Evolutionary conservation across 2,797 vertebrate genomes (phyloP).

Genomic region (Coreius guichenoti): DNA sequence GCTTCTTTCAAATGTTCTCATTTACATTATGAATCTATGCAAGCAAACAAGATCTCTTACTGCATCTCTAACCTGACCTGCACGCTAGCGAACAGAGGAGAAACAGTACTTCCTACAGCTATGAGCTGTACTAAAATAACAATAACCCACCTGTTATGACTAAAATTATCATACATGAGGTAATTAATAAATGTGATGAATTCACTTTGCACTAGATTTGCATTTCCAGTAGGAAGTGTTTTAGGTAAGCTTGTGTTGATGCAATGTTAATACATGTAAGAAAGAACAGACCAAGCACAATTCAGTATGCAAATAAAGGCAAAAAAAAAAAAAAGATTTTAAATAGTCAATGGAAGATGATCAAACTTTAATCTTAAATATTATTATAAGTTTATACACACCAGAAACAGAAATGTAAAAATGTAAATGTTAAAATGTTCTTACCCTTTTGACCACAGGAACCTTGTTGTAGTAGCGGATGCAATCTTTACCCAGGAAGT

Average conservation of each 20-base stretch:
- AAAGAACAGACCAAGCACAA: neutral
- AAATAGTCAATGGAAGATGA: neutral
- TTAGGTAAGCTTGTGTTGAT: neutral
- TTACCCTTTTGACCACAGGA: constrained; percentile 79
- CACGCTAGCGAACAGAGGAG: neutral
- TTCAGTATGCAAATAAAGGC: neutral
- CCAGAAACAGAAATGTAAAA: neutral
- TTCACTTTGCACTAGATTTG: constrained; percentile 1
- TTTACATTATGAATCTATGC: constrained; percentile 80
- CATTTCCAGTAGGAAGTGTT: neutral
- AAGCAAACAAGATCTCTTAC: constrained; percentile 73
- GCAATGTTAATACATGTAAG: neutral
- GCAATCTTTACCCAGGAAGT: constrained; percentile 86
- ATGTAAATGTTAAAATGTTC: neutral
- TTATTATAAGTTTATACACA: neutral
- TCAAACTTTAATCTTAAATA: neutral
- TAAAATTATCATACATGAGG: neutral
- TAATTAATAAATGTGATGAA: neutral
- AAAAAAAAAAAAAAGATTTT: neutral
- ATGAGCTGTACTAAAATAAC: neutral
- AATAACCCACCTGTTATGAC: constrained; percentile 10
- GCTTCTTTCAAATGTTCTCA: constrained; percentile 75
- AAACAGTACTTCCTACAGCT: constrained; percentile 22
- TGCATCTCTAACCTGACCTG: constrained; percentile 39
- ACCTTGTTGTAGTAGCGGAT: constrained; percentile 82